Percentiles rank a stretch among this genome's conserved stretches.
These are phyloP conservation scores for Drosophila peninsularis DNA, from an alignment of 2,888 invertebrate species.

Conservation along the genomic window DNA sequence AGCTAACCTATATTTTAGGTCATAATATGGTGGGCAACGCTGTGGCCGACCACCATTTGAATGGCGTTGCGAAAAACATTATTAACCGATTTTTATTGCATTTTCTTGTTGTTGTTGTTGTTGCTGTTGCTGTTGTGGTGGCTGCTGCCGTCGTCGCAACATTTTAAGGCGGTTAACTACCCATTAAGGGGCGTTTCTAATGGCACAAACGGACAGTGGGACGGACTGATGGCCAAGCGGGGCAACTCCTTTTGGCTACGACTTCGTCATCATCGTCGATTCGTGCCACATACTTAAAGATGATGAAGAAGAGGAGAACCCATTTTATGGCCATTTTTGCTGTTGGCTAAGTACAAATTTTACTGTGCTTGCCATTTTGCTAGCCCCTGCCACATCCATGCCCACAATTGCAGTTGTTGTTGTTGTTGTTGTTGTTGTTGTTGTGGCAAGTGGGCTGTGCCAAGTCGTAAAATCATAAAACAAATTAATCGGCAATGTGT, in stretches of 20 bases:
- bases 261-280: slow-evolving; percentile 47
- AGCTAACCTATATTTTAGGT: slow-evolving; percentile 80
- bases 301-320: slow-evolving; percentile 47
- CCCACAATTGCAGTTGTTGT: slow-evolving; percentile 31
- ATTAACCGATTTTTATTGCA: slow-evolving; percentile 80
- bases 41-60: slow-evolving; percentile 59
- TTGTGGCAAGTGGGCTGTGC: slow-evolving; percentile 49
- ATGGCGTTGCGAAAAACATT: slow-evolving; percentile 81
- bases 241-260: slow-evolving; percentile 52
- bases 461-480: slow-evolving; percentile 77
- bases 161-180: slow-evolving; percentile 79
- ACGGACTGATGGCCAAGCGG: slow-evolving; percentile 13
- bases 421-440: background rate
- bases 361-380: slow-evolving; percentile 45
- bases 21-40: slow-evolving; percentile 52
- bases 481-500: slow-evolving; percentile 70
- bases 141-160: slow-evolving; percentile 51
- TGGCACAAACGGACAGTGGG: slow-evolving; percentile 57
- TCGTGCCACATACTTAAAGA: slow-evolving; percentile 69
- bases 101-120: slow-evolving; percentile 48
- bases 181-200: slow-evolving; percentile 81
- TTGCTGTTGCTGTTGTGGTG: slow-evolving; percentile 13
- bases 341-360: slow-evolving; percentile 68
- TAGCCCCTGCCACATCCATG: background rate
- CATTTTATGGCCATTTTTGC: slow-evolving; percentile 75